Base-by-base conservation (phyloP, 2,797 vertebrate species). In the Brachyalestes nurse region DNA sequence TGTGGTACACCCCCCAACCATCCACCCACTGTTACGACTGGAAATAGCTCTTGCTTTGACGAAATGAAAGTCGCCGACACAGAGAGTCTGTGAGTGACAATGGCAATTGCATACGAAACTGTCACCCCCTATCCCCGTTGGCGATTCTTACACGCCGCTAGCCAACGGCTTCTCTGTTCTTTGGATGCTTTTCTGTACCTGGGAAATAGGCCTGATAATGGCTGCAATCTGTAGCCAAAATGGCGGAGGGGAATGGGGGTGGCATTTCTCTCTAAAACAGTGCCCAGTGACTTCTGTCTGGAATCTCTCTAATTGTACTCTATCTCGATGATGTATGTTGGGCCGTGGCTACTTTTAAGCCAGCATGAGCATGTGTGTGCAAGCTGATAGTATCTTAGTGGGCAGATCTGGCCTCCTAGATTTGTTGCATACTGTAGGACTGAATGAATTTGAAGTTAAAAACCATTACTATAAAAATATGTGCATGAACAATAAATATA, bases 151-250 rank as follows among this genome's bases (percentile, higher is more conserved):
- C 85, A 88, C 69, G 83, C 74, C 69, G 73, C 81, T 86, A 81
- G 79, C 38, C 79, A 69, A 40, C 76, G 65, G 81, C 71, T 85
- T 55, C 51, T 83, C 76, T 84, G 75, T 86, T 83, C 75, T 80
- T 85, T 38, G 45, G 81, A 81, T 85, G 80, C 81, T 75, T 82
- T 84, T 78, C 76, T 81, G 66, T 66, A 83, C 72, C 88, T 87
- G 86, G 89, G 87, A 91, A 93, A 93, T 91, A 83, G 89, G 86
- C 87, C 85, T 82, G 87, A 91, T 94, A 94, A 93, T 93, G 88
- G 91, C 88, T 87, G 88, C 91, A 91, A 92, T 92, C 91, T 91
- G 87, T 92, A 93, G 82, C 88, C 88, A 91, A 90, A 92, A 89
- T 88, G 86, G 75, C 79, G 89, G 85, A 16, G 67, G 14, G 53